A percentile compares a stretch with the other conserved stretches of the same genome.
These are phyloP conservation scores for Microcebus ravelobensis DNA, from an alignment of 2,113 vertebrate species.

Conservation along the genomic window DNA sequence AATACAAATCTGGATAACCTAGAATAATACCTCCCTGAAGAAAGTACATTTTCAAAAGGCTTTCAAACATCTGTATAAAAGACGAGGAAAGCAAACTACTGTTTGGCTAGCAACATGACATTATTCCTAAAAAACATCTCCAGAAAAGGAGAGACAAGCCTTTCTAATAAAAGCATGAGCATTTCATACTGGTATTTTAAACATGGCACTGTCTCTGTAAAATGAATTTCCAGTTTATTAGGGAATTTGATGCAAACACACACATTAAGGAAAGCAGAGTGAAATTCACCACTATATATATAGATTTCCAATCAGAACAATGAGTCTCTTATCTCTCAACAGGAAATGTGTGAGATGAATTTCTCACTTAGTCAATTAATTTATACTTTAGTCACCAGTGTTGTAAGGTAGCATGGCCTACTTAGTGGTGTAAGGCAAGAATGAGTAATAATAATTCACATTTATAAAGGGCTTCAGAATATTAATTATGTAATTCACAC, in stretches of 20 bases:
- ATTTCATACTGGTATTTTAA: conserved; percentile 27
- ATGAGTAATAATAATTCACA: conserved; percentile 68
- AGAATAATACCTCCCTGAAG: neutral
- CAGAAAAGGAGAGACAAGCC: neutral
- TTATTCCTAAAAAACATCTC: neutral
- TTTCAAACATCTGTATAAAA: neutral
- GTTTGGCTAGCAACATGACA: neutral
- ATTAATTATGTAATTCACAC: conserved; percentile 76
- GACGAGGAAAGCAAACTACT: neutral
- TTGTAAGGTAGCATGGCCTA: conserved; percentile 38
- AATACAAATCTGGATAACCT: neutral
- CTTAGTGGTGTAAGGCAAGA: conserved; percentile 40
- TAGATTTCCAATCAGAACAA: conserved; percentile 66
- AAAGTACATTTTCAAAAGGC: neutral
- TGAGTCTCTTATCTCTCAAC: conserved; percentile 55
- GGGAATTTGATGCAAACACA: conserved; percentile 51
- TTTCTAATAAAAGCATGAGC: conserved; percentile 26
- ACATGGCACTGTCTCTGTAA: neutral
- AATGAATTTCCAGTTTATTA: conserved; percentile 35
- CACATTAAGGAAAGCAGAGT: conserved; percentile 13
- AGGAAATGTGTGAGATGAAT: conserved; percentile 64
- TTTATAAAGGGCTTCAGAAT: conserved; percentile 69
- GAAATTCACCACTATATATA: conserved; percentile 41
- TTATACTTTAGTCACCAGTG: conserved; percentile 62
- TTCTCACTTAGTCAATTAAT: conserved; percentile 74